phyloP scores from a whole-genome alignment of 2,113 vertebrate genomes.

The Aplodontia rufa region DNA sequence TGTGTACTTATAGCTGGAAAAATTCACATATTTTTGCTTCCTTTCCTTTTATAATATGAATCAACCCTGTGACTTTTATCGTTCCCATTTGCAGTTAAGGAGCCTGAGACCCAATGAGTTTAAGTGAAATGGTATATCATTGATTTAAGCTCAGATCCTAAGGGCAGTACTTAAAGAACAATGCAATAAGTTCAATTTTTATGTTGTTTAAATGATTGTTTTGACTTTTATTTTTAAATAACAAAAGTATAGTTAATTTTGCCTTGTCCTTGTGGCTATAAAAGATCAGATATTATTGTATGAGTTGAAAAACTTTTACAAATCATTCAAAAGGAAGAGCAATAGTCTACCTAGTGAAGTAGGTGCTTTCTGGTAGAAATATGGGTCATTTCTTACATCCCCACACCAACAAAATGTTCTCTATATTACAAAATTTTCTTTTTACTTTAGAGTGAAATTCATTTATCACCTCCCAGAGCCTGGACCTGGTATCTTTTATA shows the following conservation, averaged over 20 bases:
- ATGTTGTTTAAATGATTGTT: background rate
- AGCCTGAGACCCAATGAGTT: background rate
- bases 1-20: background rate
- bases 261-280: background rate
- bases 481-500: background rate
- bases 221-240: constrained; percentile 45
- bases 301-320: background rate
- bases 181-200: background rate
- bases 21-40: background rate
- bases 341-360: background rate
- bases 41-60: background rate
- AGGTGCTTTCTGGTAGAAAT: background rate
- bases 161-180: background rate
- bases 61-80: background rate
- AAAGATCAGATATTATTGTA: background rate
- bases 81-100: background rate
- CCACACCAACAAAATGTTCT: background rate
- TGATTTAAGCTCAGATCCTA: background rate
- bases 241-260: background rate
- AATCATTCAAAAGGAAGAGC: background rate
- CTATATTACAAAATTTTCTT: background rate
- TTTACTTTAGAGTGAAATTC: constrained; percentile 20
- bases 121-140: background rate
- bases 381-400: background rate
- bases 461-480: constrained; percentile 4